These are phyloP conservation scores for Ellobius talpinus DNA, from an alignment of 2,113 vertebrate species.

Conservation along the genomic window DNA sequence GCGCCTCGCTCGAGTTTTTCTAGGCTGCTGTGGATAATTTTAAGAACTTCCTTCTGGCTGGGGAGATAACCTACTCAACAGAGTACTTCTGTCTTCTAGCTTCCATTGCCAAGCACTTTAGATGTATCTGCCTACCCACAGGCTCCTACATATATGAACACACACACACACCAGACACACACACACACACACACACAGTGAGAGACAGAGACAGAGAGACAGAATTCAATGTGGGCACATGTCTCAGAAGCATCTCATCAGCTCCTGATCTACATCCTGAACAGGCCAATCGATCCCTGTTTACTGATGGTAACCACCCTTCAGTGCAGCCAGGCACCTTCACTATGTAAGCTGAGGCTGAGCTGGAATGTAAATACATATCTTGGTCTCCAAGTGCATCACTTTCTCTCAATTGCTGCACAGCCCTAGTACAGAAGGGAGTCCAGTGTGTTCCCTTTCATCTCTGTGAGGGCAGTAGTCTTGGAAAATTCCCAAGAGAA, in stretches of 20 bases:
- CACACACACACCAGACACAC: neutral
- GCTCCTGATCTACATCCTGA: neutral
- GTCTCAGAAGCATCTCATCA: neutral
- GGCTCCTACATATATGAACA: neutral
- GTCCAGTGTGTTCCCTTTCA: neutral
- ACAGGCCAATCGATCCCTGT: neutral
- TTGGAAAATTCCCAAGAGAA: constrained; percentile 31
- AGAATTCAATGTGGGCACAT: neutral
- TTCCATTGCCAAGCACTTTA: too few species aligned
- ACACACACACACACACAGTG: too few species aligned
- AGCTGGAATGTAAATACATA: neutral
- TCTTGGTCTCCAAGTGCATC: neutral
- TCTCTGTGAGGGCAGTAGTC: neutral
- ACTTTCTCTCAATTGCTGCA: neutral
- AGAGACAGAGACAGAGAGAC: too few species aligned
- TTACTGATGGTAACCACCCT: constrained; percentile 7
- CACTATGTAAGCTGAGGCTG: neutral
- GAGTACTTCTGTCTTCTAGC: neutral
- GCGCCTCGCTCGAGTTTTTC: rapidly evolving
- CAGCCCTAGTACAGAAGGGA: neutral
- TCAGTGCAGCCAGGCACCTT: neutral
- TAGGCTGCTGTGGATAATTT: neutral
- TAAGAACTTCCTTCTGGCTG: neutral
- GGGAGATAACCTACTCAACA: neutral
- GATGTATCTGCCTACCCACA: neutral